Conservation (phyloP, 2,113 vertebrate genomes). For the Lagenorhynchus albirostris region DNA sequence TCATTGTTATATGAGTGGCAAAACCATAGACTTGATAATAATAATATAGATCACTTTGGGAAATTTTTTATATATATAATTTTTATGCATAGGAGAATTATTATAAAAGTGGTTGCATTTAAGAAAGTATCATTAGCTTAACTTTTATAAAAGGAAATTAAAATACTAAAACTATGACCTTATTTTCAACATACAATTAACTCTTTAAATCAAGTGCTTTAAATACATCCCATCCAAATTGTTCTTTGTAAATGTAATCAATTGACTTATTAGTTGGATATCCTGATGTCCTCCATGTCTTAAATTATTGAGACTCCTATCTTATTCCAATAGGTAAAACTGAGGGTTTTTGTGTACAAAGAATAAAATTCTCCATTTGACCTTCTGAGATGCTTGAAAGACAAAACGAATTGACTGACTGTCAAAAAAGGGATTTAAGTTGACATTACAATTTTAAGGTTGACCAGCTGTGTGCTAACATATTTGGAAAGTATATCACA, state of each 20-base stretch:
- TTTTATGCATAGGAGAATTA: not conserved
- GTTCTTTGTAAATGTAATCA: constrained; percentile 1
- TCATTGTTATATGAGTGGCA: not conserved
- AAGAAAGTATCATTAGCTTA: not conserved
- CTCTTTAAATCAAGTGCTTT: constrained; percentile 5
- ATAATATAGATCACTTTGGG: not conserved
- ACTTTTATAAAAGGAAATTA: constrained; percentile 21
- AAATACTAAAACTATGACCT: constrained; percentile 1
- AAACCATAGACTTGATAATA: not conserved
- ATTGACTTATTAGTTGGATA: not conserved
- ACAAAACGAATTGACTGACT: constrained; percentile 67
- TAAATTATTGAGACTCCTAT: constrained; percentile 10
- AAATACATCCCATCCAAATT: not conserved
- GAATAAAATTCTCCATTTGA: constrained; percentile 66
- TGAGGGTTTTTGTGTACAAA: constrained; percentile 27
- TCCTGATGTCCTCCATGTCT: not conserved
- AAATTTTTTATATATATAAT: not conserved
- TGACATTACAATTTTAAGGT: constrained; percentile 70
- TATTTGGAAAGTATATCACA: constrained; percentile 40
- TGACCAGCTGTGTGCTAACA: constrained; percentile 59
- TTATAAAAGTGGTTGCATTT: not conserved
- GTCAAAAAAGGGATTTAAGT: constrained; percentile 57
- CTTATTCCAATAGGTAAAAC: not conserved
- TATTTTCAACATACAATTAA: constrained; percentile 21
- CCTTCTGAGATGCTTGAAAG: constrained; percentile 70